These are phyloP conservation scores for Hephaestus fuliginosus DNA, from an alignment of 2,797 vertebrate genomes.

Conservation along the genomic window DNA sequence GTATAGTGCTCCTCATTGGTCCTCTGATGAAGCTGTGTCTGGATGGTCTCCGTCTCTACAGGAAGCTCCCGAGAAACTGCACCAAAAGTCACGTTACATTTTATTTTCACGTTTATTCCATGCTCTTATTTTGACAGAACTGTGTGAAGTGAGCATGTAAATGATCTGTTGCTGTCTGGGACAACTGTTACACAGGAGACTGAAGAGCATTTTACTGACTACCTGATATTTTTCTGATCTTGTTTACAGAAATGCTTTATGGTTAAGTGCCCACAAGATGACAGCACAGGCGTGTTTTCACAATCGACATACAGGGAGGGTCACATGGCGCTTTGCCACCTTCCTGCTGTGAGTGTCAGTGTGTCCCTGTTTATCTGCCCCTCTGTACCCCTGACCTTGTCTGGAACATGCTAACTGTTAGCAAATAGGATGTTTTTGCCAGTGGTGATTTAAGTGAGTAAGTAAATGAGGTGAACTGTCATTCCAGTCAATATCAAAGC, in stretches of 20 bases:
- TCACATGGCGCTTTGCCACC: neutral
- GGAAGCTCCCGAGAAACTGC: conserved; percentile 89
- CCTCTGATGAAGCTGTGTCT: conserved; percentile 91
- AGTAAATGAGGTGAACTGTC: conserved; percentile 4
- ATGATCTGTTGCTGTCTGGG: neutral
- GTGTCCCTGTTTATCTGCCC: conserved; percentile 9
- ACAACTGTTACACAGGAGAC: neutral
- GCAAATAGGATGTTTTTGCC: conserved; percentile 4
- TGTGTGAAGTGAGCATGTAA: neutral
- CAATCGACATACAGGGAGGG: conserved; percentile 7
- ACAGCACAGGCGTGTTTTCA: conserved; percentile 22
- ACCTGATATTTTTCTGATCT: neutral
- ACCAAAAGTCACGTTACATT: conserved; percentile 11
- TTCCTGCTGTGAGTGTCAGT: neutral
- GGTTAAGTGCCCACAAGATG: neutral
- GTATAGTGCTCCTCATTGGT: conserved; percentile 91
- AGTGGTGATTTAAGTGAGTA: neutral
- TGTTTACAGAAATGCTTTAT: conserved; percentile 4
- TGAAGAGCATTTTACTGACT: neutral
- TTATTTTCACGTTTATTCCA: neutral
- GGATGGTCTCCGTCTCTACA: conserved; percentile 86
- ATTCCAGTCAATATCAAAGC: conserved; percentile 2
- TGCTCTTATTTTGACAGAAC: neutral
- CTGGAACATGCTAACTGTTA: conserved; percentile 1
- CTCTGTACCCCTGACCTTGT: conserved; percentile 8